Conservation (phyloP, 2,888 invertebrate genomes). For the Hyposoter dolosus region DNA sequence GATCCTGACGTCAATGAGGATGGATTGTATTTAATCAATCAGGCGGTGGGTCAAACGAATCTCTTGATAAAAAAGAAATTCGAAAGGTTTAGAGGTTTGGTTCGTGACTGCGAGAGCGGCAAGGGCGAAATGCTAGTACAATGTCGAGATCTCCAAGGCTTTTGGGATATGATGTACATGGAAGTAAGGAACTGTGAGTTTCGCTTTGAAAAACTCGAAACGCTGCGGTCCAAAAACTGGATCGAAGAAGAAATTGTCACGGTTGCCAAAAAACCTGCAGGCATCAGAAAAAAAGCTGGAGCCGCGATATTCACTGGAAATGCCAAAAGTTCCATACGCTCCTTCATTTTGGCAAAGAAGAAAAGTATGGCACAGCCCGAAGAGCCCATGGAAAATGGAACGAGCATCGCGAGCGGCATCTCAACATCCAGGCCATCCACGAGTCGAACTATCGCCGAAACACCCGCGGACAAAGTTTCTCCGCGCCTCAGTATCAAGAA, state of each 20-base stretch:
- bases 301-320: constrained; percentile 46
- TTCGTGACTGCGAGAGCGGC: constrained; percentile 83
- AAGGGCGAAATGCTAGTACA: constrained; percentile 86
- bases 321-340: constrained; percentile 72
- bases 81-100: constrained; percentile 88
- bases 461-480: not conserved
- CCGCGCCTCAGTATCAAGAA: constrained; percentile 4
- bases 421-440: constrained; percentile 26
- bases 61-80: constrained; percentile 92
- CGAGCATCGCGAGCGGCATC: constrained; percentile 47
- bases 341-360: constrained; percentile 76
- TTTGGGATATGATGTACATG: constrained; percentile 94
- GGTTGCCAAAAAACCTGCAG: constrained; percentile 70
- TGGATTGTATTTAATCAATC: constrained; percentile 87
- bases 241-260: constrained; percentile 82
- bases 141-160: constrained; percentile 92
- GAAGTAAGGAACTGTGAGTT: constrained; percentile 86
- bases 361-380: constrained; percentile 66
- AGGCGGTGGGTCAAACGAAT: constrained; percentile 92
- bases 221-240: constrained; percentile 82
- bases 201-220: constrained; percentile 77
- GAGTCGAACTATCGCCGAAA: not conserved
- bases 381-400: constrained; percentile 5
- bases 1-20: constrained; percentile 85
- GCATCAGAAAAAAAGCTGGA: constrained; percentile 23